Conservation (phyloP, 2,888 invertebrate genomes). For the Cryptophagus acutangulus region DNA sequence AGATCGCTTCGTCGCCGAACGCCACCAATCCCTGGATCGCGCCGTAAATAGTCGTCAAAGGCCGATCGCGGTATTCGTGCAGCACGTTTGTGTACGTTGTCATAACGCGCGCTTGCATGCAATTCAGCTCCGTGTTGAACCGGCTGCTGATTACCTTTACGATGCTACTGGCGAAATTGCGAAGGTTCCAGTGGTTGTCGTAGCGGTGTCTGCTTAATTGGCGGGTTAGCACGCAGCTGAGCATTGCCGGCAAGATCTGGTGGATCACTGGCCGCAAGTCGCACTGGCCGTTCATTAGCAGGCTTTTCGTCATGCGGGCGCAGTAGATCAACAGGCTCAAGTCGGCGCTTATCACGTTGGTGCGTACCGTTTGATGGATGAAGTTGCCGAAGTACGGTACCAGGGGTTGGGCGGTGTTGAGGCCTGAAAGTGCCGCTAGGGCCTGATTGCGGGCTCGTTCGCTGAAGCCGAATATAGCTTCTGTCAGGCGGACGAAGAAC, state of each 20-base stretch:
- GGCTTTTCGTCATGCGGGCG: constrained; percentile 35
- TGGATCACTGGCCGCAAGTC: constrained; percentile 30
- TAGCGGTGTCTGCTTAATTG: constrained; percentile 36
- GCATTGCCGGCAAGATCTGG: constrained; percentile 31
- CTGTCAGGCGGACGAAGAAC: constrained; percentile 35
- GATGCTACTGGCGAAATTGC: constrained; percentile 37
- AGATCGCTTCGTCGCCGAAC: constrained; percentile 34
- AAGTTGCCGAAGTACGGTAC: constrained; percentile 33
- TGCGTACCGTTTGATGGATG: constrained; percentile 33
- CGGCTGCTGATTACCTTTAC: constrained; percentile 30
- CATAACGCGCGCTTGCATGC: constrained; percentile 34
- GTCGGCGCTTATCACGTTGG: constrained; percentile 35
- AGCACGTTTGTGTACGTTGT: constrained; percentile 30
- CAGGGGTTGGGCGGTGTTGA: constrained; percentile 30
- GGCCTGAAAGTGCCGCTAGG: constrained; percentile 29
- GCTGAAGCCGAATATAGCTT: constrained; percentile 36
- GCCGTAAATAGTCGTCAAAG: constrained; percentile 36
- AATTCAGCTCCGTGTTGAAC: constrained; percentile 30
- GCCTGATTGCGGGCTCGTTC: constrained; percentile 35
- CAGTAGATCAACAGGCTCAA: constrained; percentile 36
- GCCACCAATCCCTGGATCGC: constrained; percentile 35
- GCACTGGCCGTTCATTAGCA: constrained; percentile 31
- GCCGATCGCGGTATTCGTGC: constrained; percentile 24
- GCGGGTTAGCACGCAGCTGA: constrained; percentile 34
- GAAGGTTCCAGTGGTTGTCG: constrained; percentile 39